Percentiles rank a stretch among this genome's conserved stretches.
Conservation (phyloP, 2,113 vertebrate genomes). For the Podarcis muralis region DNA sequence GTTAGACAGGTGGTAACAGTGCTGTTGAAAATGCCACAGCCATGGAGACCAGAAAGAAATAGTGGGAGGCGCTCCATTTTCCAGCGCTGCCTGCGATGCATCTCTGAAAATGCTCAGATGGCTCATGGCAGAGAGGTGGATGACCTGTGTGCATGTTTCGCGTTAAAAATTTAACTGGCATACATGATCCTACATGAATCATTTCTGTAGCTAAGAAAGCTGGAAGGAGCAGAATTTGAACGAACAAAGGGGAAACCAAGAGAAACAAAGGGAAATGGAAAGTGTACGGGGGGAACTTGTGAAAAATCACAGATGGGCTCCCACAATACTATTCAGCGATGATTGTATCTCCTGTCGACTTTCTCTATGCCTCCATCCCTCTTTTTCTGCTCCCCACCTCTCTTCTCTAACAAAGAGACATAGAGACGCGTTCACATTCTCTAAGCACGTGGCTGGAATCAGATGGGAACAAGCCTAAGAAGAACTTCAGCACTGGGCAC, state of each 20-base stretch:
- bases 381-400: background rate
- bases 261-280: background rate
- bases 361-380: background rate
- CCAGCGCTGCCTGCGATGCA: background rate
- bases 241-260: background rate
- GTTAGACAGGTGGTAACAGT: conserved; percentile 17
- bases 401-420: background rate
- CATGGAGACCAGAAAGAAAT: conserved; percentile 10
- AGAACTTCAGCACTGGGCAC: background rate
- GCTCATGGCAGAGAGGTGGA: background rate
- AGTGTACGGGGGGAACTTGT: background rate
- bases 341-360: background rate
- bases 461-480: too few relatives aligned
- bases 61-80: conserved; percentile 7
- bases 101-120: conserved; percentile 3
- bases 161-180: background rate
- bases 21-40: conserved; percentile 14
- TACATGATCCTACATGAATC: background rate
- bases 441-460: too few relatives aligned
- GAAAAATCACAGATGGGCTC: background rate
- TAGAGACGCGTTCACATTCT: too few relatives aligned
- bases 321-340: background rate
- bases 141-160: background rate
- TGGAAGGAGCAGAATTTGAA: background rate
- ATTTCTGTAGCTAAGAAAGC: background rate